Evolutionary conservation across 2,888 invertebrate species (phyloP), one percentile per base, ranked within the genome.

Genomic region (Litoditis marina): DNA sequence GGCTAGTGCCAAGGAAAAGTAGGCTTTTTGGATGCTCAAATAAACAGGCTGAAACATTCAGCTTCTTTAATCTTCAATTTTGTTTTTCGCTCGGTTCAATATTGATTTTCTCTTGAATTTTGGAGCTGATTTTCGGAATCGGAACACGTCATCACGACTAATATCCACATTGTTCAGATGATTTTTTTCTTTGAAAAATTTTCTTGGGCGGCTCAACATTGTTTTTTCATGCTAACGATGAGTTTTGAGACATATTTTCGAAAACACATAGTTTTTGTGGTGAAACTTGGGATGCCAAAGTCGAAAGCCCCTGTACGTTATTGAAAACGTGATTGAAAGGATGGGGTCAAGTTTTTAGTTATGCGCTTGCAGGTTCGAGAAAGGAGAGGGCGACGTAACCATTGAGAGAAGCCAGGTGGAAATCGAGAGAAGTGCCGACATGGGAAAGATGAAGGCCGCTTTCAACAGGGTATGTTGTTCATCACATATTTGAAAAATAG

Each of bases 371-470:
- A 74, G 75, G 65, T 77, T 77, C 66, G 77, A 77, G 65, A 75
- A 75, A 59, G 77, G 77, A 32, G 74, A 69, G 49, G 65, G 64
- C n/a, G 73, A 77, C 39, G 65, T 66, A 32, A 44, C 63, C n/a
- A 60, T 72, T 5, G 73, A 71, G 67, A 74, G 63, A 54, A 74
- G 59, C 54, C 67, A 65, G 56, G 70, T 76, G 6, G 78, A 78
- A 39, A 71, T 78, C 22, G 72, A 73, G 46, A 47, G 77, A 42
- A 78, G 75, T 31, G 73, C 75, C 28, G 80, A 79, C 57, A 66
- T 74, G 51, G 71, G 69, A 22, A 73, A 75, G 57, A 74, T 81
- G 64, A 73, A 78, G 44, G 69, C 76, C 3, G 74, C 78, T 3
- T 80, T 80, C 60, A 68, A 65, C 46, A 69, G 71, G 66, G 77